Evolutionary conservation across 2,797 vertebrate genomes (phyloP).

Genomic region (Cirrhinus mrigala): DNA sequence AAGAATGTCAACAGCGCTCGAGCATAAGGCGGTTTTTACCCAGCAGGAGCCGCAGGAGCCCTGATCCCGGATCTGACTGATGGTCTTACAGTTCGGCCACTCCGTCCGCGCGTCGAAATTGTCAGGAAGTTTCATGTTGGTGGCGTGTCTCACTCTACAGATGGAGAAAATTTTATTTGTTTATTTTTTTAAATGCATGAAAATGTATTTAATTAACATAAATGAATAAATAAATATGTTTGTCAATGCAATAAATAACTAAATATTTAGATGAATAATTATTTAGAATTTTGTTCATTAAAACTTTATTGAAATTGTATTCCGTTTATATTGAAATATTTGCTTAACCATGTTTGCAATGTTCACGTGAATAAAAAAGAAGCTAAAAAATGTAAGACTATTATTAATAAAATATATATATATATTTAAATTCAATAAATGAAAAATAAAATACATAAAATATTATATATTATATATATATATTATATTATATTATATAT

Average conservation of each 20-base stretch:
- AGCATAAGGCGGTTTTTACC: slow-evolving; percentile 75
- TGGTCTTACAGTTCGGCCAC: slow-evolving; percentile 90
- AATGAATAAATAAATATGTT: no score
- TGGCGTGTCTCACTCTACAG: slow-evolving; percentile 75
- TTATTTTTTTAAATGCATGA: no score
- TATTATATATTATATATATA: no score
- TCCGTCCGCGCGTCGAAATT: slow-evolving; percentile 87
- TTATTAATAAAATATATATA: not conserved
- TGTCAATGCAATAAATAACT: no score
- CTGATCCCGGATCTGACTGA: slow-evolving; percentile 91
- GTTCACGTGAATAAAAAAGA: not conserved
- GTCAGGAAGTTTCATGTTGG: slow-evolving; percentile 79
- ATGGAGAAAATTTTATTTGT: no score
- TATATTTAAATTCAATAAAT: not conserved
- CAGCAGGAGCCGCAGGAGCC: slow-evolving; percentile 95
- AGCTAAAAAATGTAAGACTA: not conserved
- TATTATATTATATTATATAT: no score
- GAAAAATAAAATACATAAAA: no score
- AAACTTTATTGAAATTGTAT: not conserved
- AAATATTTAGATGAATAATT: not conserved
- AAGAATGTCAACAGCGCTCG: not conserved
- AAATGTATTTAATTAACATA: no score
- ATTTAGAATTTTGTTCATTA: not conserved
- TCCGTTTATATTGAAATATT: not conserved
- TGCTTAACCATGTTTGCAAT: not conserved